A percentile compares a stretch with the other conserved stretches of the same genome.
These are phyloP conservation scores for Tangara arthus DNA, from an alignment of 2,797 vertebrate genomes.

Conservation along the genomic window DNA sequence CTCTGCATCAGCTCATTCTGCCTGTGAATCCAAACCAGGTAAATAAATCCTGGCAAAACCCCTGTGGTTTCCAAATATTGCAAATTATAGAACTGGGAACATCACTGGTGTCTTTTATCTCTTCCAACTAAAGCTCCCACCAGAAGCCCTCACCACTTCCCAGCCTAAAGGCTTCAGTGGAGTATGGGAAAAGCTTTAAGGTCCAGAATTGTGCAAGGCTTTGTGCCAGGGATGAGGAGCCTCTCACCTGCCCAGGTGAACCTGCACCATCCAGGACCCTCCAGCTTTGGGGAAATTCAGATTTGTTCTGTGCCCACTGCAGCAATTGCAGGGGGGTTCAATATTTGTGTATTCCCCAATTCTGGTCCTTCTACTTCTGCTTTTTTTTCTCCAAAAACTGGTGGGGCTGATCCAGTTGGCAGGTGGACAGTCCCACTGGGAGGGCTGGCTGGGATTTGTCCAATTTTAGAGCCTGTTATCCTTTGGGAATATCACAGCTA, in stretches of 20 bases:
- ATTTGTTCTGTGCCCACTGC: neutral
- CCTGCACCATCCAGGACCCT: neutral
- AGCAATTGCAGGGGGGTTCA: rapidly evolving
- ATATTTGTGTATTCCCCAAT: rapidly evolving
- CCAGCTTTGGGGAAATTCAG: neutral
- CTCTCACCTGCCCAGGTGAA: neutral
- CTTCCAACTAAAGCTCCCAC: neutral
- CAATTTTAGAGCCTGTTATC: rapidly evolving
- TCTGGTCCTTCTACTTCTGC: neutral
- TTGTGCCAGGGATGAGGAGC: neutral
- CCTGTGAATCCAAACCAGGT: neutral
- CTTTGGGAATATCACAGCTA: neutral
- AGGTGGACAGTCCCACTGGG: neutral
- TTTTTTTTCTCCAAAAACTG: neutral
- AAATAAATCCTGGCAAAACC: neutral
- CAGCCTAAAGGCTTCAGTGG: rapidly evolving
- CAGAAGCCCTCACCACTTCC: rapidly evolving
- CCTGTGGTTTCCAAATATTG: neutral
- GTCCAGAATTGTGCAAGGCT: neutral
- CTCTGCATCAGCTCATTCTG: neutral
- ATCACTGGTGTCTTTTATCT: neutral
- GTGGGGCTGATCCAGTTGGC: neutral
- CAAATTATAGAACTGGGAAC: neutral
- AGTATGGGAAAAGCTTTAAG: neutral
- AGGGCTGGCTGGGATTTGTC: neutral